Base-by-base conservation (phyloP, 2,888 invertebrate species). In the Oligia strigilis region DNA sequence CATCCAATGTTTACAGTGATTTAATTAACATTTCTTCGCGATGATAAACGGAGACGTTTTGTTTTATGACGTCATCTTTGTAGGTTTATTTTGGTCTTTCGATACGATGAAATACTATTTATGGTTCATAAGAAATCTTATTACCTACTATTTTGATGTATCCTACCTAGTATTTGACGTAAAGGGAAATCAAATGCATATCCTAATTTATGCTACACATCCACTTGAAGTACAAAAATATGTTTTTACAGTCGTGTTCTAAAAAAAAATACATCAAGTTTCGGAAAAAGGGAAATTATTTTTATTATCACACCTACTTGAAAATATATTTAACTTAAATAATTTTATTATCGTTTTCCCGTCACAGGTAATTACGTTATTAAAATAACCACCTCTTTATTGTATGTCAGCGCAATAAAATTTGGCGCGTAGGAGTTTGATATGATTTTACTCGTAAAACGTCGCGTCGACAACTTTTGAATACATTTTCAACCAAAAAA, bases 1-100 rank as follows among this genome's bases (percentile, higher is more conserved):
- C 92, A 90, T 88, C 92, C 92, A 91, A 92, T 91, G 90, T 93
- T 94, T 93, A 92, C 91, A 91, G 86, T 84, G 89, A 88, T 92
- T 93, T 93, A 93, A 93, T 95, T 94, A 94, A 93, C 90, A 93
- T 93, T 93, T 94, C 93, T 92, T 90, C 80, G 84, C 87, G 80
- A 90, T 91, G 92, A 91, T 92, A 88, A 88, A 93, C 81, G 83
- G 84, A 74, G 75, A 85, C 90, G 90, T 92, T 86, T 91, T 90
- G 90, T 92, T 91, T 90, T 87, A 86, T 91, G 91, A 92, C 90
- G 87, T 92, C 91, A 92, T 82, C 75, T 72, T 72, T 77, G 58
- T 67, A 14, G 49, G 40, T 55, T 40, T 72, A 72, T 83, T 67
- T 80, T 71, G 52, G 65, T 75, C 64, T 19, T 75, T 74, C 11